phyloP scores from a whole-genome alignment of 1,140 invertebrate species.

The Drosophila nigromelanica region DNA sequence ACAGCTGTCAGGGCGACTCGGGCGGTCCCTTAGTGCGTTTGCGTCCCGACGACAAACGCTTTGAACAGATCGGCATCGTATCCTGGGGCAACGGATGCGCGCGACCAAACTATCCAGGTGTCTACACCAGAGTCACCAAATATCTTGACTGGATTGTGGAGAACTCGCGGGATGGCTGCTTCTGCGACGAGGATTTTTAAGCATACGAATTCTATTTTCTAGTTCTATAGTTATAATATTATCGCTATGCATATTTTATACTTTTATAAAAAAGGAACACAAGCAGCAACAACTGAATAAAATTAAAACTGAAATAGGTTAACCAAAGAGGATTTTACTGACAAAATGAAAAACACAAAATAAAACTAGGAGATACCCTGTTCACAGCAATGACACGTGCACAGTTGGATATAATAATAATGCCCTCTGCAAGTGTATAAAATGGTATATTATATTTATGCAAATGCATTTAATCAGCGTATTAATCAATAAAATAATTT shows the following conservation, averaged over 20 bases:
- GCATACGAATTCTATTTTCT: constrained; percentile 27
- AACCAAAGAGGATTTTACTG: constrained; percentile 14
- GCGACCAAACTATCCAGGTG: constrained; percentile 89
- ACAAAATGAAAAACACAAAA: background rate
- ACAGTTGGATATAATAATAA: no score
- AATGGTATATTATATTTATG: no score
- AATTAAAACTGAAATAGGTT: constrained; percentile 57
- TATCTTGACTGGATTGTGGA: constrained; percentile 91
- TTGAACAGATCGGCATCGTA: constrained; percentile 90
- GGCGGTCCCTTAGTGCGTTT: constrained; percentile 93
- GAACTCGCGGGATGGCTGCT: constrained; percentile 89
- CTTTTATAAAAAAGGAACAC: constrained; percentile 39
- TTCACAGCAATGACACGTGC: no score
- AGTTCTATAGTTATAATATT: constrained; percentile 50
- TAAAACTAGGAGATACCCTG: no score
- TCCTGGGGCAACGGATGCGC: constrained; percentile 90
- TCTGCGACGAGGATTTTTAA: constrained; percentile 86
- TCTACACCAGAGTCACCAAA: constrained; percentile 91
- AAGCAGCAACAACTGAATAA: constrained; percentile 59
- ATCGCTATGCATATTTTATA: constrained; percentile 49
- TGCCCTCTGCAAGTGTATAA: no score
- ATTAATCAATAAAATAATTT: no score
- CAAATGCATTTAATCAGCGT: no score
- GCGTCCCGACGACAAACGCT: constrained; percentile 89
- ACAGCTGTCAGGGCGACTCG: constrained; percentile 96